Evolutionary conservation across 2,797 vertebrate genomes (phyloP).

Genomic region (Acridotheres tristis): DNA sequence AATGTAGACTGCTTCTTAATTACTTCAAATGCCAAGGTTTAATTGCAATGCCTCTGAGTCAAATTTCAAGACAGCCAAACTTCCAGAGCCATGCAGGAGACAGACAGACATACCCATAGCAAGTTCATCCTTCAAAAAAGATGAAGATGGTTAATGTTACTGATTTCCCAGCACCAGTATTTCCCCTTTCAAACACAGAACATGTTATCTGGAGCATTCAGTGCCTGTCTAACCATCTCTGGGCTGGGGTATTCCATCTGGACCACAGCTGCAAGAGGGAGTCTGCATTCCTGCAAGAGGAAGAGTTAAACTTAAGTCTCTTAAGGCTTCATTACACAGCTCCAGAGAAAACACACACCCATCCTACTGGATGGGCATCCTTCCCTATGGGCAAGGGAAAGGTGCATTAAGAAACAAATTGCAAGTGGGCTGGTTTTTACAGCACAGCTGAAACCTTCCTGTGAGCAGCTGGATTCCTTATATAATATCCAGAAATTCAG

Average conservation of each 20-base stretch:
- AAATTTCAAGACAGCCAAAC: slow-evolving; percentile 7
- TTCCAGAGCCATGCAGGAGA: background rate
- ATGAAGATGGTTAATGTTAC: background rate
- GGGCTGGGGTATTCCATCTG: slow-evolving; percentile 51
- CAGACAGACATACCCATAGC: background rate
- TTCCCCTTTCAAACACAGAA: background rate
- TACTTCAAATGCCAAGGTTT: slow-evolving; percentile 28
- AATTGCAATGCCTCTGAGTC: slow-evolving; percentile 7
- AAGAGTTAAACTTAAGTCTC: background rate
- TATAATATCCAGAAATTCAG: background rate
- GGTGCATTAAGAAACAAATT: background rate
- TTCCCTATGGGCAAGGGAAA: background rate
- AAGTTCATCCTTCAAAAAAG: background rate
- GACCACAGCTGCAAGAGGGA: slow-evolving; percentile 53
- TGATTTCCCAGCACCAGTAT: background rate
- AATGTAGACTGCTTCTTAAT: slow-evolving; percentile 19
- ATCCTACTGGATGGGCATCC: background rate
- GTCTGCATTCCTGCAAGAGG: slow-evolving; percentile 49
- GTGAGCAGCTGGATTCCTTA: background rate
- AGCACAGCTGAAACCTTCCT: background rate
- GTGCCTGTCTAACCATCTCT: slow-evolving; percentile 2
- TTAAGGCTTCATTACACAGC: background rate
- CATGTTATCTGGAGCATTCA: background rate
- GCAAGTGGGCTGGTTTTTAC: background rate
- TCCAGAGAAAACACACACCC: background rate